Evolutionary conservation across 2,888 invertebrate genomes (phyloP), one percentile per base, ranked within the genome.

Genomic region (Yponomeuta sedellus): DNA sequence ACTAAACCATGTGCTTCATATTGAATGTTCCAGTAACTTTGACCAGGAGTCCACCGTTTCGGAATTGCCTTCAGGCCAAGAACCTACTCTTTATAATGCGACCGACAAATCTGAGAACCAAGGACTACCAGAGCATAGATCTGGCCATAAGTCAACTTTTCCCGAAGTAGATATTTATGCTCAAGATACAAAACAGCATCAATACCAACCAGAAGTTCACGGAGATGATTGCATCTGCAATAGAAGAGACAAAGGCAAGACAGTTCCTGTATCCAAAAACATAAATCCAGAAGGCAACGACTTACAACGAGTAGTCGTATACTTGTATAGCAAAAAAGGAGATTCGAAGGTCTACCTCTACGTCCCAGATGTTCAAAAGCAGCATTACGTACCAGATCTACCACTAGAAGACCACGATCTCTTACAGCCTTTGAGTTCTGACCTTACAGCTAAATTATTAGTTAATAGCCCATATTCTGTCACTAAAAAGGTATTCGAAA

Each of bases 331-430:
- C 71, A 20, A 12, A 19, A 71, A 77, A 61, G 16, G 64, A 6
- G 22, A 40, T 0, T 72, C 77, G 4, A 68, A 74, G 10, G 63
- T 84, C 4, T 72, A 75, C 58, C 66, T 80, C 34, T 82, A 80
- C 61, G 72, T 79, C 12, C 88, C 88, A 2, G 77, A 73, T 62
- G 52, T 28, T 12, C 69, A 76, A 16, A 83, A 79, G 68, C 88
- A 89, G 72, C 10, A 12, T 0, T 28, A 70, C n/a, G 76, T 87
- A 58, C 84, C 85, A 6, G 82, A 88, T 66, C 66, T 86, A 12
- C 68, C 74, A 0, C 71, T 74, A 44, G 78, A 79, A 11, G 19
- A 66, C 1, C 72, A 71, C 2, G 85, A 85, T 44, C 10, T 64
- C 11, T 20, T 64, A 16, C 44, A 52, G 44, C 20, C 22, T 5